A percentile compares a stretch with the other conserved stretches of the same genome.
These are phyloP conservation scores for Melanostigma gelatinosum DNA, from an alignment of 2,113 vertebrate species.

Conservation along the genomic window DNA sequence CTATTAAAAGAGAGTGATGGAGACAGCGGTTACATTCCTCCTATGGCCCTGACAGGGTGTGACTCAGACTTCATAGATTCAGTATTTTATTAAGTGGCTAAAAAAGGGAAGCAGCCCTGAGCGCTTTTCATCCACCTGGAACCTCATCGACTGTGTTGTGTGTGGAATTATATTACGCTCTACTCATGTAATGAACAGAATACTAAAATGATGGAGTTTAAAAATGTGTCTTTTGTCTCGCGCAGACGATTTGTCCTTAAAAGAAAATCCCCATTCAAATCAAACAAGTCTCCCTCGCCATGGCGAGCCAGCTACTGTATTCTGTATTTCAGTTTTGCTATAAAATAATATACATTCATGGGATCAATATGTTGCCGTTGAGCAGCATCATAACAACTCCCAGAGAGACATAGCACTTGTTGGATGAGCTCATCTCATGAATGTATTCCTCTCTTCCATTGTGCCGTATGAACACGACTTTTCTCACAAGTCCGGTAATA, in stretches of 20 bases:
- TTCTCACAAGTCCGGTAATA: slow-evolving; percentile 62
- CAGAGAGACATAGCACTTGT: slow-evolving; percentile 22
- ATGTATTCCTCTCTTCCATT: slow-evolving; percentile 27
- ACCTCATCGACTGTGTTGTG: not conserved
- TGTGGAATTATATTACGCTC: not conserved
- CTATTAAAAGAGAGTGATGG: slow-evolving; percentile 78
- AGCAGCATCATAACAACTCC: slow-evolving; percentile 1
- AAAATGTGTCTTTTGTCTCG: not conserved
- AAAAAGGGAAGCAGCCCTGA: slow-evolving; percentile 58
- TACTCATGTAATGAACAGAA: not conserved
- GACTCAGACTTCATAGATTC: slow-evolving; percentile 64
- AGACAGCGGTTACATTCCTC: slow-evolving; percentile 73
- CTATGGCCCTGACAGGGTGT: slow-evolving; percentile 37
- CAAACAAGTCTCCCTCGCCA: not conserved
- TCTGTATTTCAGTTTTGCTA: not conserved
- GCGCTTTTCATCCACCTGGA: slow-evolving; percentile 21
- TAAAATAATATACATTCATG: not conserved
- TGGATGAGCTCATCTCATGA: slow-evolving; percentile 42
- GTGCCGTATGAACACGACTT: slow-evolving; percentile 45
- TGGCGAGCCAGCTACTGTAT: not conserved
- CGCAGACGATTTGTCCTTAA: not conserved
- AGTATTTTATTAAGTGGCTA: slow-evolving; percentile 61
- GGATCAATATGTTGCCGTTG: not conserved
- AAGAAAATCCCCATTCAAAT: not conserved
- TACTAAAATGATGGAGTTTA: not conserved